Base-by-base conservation (phyloP, 2,113 vertebrate genomes). In the Prunella fulvescens region DNA sequence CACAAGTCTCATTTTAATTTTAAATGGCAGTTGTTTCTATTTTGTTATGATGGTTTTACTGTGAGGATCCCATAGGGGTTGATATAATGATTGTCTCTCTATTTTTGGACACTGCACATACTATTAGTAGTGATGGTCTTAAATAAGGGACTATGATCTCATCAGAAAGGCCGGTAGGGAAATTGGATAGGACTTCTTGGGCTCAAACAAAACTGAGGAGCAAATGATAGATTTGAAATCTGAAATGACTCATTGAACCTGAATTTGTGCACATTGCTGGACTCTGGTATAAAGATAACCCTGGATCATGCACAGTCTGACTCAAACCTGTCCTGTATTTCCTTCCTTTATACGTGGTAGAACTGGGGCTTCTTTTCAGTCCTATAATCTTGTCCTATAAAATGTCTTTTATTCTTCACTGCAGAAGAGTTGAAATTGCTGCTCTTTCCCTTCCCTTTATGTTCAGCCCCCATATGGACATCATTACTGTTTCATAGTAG, bases 1-100 rank as follows among this genome's bases (percentile, higher is more conserved):
- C 26, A 47, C 48, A 29, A 57, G 18, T 54, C 29, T 94, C 33
- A 73, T 93, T 97, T 97, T 95, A 93, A 92, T 95, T 92, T 76
- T 80, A 96, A 93, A 93, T 89, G 66, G 54, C 47, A 95, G 17
- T 72, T 80, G 39, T 90, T 93, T 96, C 65, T 82, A 9, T 81
- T 31, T 54, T 24, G 23, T 94, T 91, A 35, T 48, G 40, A 71
- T 25, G 12, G 6, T 17, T 88, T 39, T 65, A 50, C 40, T 29
- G 7, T 60, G 12, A 45, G 31, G 37, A 64, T 47, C 10, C 19
- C 5, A 12, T 33, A 58, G 29, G 7, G 3, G 9, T 9, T 77
- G 16, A 62, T 15, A 28, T 14, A 73, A 80, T 35, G 12, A 58
- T 37, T 81, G 11, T 35, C 2, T 57, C 86, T 92, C 85, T 56